Conservation (phyloP, 2,888 invertebrate species). For the Zaprionus lineosus region DNA sequence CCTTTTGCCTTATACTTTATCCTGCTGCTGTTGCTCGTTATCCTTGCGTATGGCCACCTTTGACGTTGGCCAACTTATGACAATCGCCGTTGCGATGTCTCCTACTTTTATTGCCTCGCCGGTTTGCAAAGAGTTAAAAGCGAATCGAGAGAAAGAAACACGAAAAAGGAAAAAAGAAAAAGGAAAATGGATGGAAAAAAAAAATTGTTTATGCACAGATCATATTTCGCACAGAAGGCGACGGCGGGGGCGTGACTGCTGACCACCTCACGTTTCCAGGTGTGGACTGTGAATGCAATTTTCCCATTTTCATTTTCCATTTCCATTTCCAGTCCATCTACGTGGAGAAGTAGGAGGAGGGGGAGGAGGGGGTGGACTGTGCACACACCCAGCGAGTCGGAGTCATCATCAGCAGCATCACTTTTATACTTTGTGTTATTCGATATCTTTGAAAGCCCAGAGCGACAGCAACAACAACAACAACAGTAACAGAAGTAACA, state of each 20-base stretch:
- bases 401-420: constrained; percentile 1
- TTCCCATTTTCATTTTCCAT: too few relatives aligned
- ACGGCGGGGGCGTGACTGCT: neutral
- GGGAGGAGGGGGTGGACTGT: too few relatives aligned
- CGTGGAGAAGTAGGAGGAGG: too few relatives aligned
- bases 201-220: constrained; percentile 30
- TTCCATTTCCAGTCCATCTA: constrained; percentile 40
- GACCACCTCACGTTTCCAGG: constrained; percentile 68
- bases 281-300: constrained; percentile 51
- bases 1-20: too few relatives aligned
- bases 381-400: too few relatives aligned
- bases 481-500: neutral
- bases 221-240: constrained; percentile 48
- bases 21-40: constrained; percentile 16
- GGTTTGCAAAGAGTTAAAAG: too few relatives aligned
- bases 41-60: constrained; percentile 42
- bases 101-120: constrained; percentile 68
- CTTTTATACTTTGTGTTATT: constrained; percentile 55
- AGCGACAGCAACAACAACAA: constrained; percentile 17
- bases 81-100: constrained; percentile 55
- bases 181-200: constrained; percentile 49
- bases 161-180: constrained; percentile 8
- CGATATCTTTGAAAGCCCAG: constrained; percentile 58
- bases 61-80: constrained; percentile 64
- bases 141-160: neutral